Percentiles rank a stretch among this genome's conserved stretches.
Evolutionary conservation across 1,140 invertebrate genomes (phyloP).

Genomic region (Drosophila kohkoa): DNA sequence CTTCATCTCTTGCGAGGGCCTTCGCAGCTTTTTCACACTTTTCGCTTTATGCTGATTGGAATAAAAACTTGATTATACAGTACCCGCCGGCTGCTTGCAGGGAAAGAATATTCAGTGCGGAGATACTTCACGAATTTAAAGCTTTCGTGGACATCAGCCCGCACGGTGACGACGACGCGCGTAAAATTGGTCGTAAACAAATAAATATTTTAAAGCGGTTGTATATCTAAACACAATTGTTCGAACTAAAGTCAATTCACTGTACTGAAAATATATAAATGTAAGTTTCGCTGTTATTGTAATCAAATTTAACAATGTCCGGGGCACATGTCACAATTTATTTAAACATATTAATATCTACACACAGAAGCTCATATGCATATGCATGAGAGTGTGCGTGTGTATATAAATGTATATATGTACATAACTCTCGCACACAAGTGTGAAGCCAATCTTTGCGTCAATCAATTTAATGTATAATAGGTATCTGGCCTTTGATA

Average conservation of each 20-base stretch:
- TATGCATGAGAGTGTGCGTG: not conserved
- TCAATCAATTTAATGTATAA: conserved; percentile 61
- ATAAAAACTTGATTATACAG: conserved; percentile 30
- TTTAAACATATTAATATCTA: conserved; percentile 59
- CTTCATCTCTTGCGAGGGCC: conserved; percentile 2
- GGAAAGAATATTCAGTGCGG: conserved; percentile 13
- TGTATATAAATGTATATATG: conserved; percentile 1
- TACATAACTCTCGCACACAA: not conserved
- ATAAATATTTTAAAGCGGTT: conserved; percentile 28
- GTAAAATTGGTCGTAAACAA: conserved; percentile 40
- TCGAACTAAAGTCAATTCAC: conserved; percentile 71
- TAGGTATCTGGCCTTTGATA: conserved; percentile 29
- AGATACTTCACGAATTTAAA: not conserved
- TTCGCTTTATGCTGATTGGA: conserved; percentile 24
- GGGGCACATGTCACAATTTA: conserved; percentile 42
- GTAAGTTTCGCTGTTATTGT: conserved; percentile 44
- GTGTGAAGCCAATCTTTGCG: conserved; percentile 24
- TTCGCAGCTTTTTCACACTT: conserved; percentile 13
- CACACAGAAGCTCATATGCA: conserved; percentile 20
- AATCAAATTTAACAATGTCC: conserved; percentile 18
- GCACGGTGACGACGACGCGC: conserved; percentile 35
- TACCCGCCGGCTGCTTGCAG: conserved; percentile 36
- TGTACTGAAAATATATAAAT: conserved; percentile 17
- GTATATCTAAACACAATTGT: conserved; percentile 21
- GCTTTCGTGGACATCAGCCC: conserved; percentile 22